Conservation (phyloP, 2,888 invertebrate genomes). For the Erynnis tages region DNA sequence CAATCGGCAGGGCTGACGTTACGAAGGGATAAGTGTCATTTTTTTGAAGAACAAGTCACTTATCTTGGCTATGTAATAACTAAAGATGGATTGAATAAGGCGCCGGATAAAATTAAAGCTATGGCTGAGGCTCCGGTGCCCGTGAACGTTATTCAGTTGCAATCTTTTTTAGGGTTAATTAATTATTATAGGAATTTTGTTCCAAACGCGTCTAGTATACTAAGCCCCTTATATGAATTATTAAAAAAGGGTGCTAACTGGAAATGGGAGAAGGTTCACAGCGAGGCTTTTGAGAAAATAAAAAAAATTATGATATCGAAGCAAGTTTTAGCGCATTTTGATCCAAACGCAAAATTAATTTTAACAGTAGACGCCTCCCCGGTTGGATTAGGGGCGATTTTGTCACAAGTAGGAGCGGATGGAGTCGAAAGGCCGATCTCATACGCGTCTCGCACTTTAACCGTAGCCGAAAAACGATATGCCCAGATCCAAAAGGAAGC, state of each 20-base stretch:
- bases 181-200: too few species aligned
- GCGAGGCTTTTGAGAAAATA: constrained; percentile 13
- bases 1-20: constrained; percentile 30
- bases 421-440: constrained; percentile 31
- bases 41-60: constrained; percentile 30
- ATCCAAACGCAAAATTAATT: not conserved
- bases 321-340: constrained; percentile 1
- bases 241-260: constrained; percentile 28
- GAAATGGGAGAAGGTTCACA: constrained; percentile 19
- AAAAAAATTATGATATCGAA: constrained; percentile 18
- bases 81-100: constrained; percentile 18
- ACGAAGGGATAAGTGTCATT: constrained; percentile 30
- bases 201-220: too few species aligned
- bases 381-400: constrained; percentile 1
- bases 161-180: too few species aligned
- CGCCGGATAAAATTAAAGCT: constrained; percentile 27
- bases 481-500: constrained; percentile 31
- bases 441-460: constrained; percentile 33
- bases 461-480: constrained; percentile 16
- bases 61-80: constrained; percentile 29
- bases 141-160: constrained; percentile 24
- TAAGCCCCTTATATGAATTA: constrained; percentile 25
- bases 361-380: constrained; percentile 12
- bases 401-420: not conserved
- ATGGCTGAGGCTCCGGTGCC: constrained; percentile 26